Evolutionary conservation across 2,797 vertebrate genomes (phyloP).

Genomic region (Gymnopithys bicolor): DNA sequence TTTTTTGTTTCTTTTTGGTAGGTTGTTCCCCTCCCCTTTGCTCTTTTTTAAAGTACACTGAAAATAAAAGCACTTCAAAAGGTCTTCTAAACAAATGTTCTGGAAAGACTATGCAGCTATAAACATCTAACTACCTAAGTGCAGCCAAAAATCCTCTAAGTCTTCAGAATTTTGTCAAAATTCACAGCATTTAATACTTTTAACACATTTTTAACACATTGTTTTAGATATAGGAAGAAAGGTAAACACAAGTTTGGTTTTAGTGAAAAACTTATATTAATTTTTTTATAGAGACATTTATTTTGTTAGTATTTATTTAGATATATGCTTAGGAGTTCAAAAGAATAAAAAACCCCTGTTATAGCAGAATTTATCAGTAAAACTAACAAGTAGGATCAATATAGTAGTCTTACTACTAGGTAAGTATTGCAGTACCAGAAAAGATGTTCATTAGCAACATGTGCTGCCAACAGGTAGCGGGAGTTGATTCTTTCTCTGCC

Average conservation of each 20-base stretch:
- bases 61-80: neutral
- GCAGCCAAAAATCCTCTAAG: neutral
- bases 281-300: neutral
- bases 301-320: neutral
- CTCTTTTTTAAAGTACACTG: neutral
- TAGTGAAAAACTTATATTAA: neutral
- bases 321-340: neutral
- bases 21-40: neutral
- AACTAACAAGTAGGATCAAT: neutral
- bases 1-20: neutral
- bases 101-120: neutral
- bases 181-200: neutral
- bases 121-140: neutral
- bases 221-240: neutral
- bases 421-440: neutral
- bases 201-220: neutral
- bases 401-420: neutral
- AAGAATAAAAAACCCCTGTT: neutral
- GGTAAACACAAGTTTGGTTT: neutral
- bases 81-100: neutral
- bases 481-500: neutral
- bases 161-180: neutral
- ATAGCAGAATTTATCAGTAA: neutral
- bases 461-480: neutral
- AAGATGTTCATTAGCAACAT: neutral